Evolutionary conservation across 2,888 invertebrate species (phyloP).

Genomic region (Sinotaia quadrata): DNA sequence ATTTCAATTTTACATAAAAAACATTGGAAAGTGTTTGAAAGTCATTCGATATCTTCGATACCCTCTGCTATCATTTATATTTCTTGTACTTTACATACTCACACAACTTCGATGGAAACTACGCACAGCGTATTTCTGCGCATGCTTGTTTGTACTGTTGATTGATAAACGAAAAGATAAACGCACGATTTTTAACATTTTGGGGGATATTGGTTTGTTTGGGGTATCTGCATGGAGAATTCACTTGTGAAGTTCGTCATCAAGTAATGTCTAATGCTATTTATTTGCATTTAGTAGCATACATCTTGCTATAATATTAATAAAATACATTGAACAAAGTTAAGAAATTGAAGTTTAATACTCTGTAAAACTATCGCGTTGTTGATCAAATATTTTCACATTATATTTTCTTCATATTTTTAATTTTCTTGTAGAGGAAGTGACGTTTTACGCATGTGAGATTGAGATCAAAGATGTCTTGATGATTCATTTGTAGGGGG

Average conservation of each 20-base stretch:
- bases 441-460: conserved; percentile 25
- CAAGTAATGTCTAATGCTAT: not conserved
- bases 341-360: too few species aligned
- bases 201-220: not conserved
- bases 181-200: conserved; percentile 12
- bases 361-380: too few species aligned
- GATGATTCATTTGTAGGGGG: too few species aligned
- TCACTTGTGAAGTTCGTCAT: conserved; percentile 12
- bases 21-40: too few species aligned
- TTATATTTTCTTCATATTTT: not conserved
- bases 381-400: too few species aligned
- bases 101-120: conserved; percentile 18
- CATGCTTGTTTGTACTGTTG: not conserved
- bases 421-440: conserved; percentile 5
- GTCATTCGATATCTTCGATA: too few species aligned
- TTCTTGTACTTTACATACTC: too few species aligned
- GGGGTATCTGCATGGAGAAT: not conserved
- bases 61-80: too few species aligned
- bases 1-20: too few species aligned
- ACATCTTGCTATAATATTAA: not conserved
- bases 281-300: not conserved
- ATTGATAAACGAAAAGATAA: not conserved
- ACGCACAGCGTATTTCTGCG: not conserved
- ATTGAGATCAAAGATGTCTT: too few species aligned
- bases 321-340: too few species aligned